Evolutionary conservation across 53 echinoderm and acorn worm genomes (phyloP), one percentile per base, ranked within the genome.

Genomic region (Paracentrotus lividus): DNA sequence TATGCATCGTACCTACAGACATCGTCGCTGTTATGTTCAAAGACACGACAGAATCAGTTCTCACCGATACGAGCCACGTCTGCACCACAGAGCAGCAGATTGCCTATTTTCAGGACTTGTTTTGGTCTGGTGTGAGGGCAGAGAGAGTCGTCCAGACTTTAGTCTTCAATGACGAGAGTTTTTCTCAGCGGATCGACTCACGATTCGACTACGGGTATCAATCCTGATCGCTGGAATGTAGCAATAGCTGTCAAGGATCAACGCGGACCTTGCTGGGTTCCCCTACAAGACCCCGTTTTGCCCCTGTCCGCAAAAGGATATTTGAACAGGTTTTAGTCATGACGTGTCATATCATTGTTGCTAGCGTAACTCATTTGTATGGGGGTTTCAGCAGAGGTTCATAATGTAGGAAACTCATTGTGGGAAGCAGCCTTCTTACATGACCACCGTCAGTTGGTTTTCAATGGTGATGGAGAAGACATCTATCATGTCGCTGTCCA

Each of bases 101-200:
- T 98, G 90, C 98, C 36, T 97, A 97, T 91, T 98, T 98, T 85
- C 97, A 97, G 76, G 98, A 98, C 77, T 96, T 96, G 24, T 98
- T 97, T 86, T 96, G 98, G n/a, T 64, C 92, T 43, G 93, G 76
- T n/a, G 85, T 88, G 68, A 78, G 95, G 68, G 44, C 90, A 90
- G 69, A 94, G 93, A 38, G 95, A 95, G 43, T 91, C 20, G 85
- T 20, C 69, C 93, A 14, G 93, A 93, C 54, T 95, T 85, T 90
- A 54, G 77, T 59, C 36, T 56, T 77, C 92, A 42, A 92, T 77
- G 92, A 77, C 92, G 54, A n/a, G 92, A 92, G 77, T 93, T 95
- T 90, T 85, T 95, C 44, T n/a, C 95, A 93, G 93, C 23, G 93
- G n/a, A n/a, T n/a, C 78, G 47, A 94, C 65, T 18, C 93, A 95